Evolutionary conservation across 1,140 invertebrate genomes (phyloP).

Genomic region (Sarcophaga peregrina): DNA sequence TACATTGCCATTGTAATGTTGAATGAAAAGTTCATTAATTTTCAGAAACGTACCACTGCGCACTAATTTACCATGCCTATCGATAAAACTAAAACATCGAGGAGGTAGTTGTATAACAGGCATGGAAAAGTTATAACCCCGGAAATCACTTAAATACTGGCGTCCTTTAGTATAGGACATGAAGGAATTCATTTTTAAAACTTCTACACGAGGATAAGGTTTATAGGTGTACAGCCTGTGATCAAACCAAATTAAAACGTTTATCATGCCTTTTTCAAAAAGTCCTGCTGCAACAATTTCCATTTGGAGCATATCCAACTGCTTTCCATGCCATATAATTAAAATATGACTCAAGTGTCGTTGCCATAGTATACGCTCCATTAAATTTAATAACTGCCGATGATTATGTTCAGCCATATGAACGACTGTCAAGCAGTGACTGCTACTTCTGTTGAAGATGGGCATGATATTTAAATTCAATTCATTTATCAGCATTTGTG

Average conservation of each 20-base stretch:
- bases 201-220: background rate
- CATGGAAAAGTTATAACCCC: background rate
- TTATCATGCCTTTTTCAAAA: background rate
- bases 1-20: background rate
- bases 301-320: background rate
- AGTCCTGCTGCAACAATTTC: background rate
- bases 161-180: background rate
- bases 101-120: background rate
- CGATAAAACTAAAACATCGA: background rate
- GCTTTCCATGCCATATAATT: background rate
- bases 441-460: background rate
- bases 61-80: background rate
- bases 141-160: background rate
- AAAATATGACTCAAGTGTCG: background rate
- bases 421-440: background rate
- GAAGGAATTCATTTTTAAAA: background rate
- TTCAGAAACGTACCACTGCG: background rate
- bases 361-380: background rate
- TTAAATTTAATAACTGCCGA: background rate
- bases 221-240: background rate
- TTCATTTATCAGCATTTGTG: background rate
- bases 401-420: background rate
- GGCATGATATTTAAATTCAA: background rate
- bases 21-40: background rate
- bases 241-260: background rate